A percentile compares a stretch with the other conserved stretches of the same genome.
Evolutionary conservation across 2,113 vertebrate genomes (phyloP).

Genomic region (Chloroceryle aenea): DNA sequence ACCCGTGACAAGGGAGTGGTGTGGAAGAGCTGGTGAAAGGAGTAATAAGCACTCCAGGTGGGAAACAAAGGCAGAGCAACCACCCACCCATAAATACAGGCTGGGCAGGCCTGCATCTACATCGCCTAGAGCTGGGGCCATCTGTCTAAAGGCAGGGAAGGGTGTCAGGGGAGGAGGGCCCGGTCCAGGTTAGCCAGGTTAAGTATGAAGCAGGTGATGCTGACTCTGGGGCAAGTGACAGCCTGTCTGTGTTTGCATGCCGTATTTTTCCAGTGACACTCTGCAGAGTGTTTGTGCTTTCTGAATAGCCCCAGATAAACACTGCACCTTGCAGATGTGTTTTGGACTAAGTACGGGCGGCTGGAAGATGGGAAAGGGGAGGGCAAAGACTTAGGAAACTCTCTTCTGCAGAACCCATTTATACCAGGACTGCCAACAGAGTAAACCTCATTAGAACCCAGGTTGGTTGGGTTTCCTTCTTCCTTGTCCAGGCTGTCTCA

Average conservation of each 20-base stretch:
- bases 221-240: neutral
- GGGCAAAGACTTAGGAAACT: neutral
- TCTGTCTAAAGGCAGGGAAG: neutral
- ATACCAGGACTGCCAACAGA: neutral
- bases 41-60: neutral
- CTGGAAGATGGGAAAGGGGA: neutral
- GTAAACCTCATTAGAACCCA: neutral
- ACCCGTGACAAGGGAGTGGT: neutral
- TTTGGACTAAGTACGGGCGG: neutral
- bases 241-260: conserved; percentile 10
- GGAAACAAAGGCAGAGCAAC: neutral
- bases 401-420: neutral
- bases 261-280: conserved; percentile 9
- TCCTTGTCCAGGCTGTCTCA: neutral
- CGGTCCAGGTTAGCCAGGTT: neutral
- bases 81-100: conserved; percentile 13
- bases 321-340: neutral
- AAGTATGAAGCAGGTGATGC: conserved; percentile 15
- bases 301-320: conserved; percentile 1
- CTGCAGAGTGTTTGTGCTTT: neutral
- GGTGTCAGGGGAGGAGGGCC: neutral
- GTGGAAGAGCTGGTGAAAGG: neutral
- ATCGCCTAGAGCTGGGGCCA: neutral
- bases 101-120: neutral
- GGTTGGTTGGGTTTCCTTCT: neutral